These are phyloP conservation scores for Tachypleus tridentatus DNA, from an alignment of 1,140 invertebrate genomes.

Conservation along the genomic window DNA sequence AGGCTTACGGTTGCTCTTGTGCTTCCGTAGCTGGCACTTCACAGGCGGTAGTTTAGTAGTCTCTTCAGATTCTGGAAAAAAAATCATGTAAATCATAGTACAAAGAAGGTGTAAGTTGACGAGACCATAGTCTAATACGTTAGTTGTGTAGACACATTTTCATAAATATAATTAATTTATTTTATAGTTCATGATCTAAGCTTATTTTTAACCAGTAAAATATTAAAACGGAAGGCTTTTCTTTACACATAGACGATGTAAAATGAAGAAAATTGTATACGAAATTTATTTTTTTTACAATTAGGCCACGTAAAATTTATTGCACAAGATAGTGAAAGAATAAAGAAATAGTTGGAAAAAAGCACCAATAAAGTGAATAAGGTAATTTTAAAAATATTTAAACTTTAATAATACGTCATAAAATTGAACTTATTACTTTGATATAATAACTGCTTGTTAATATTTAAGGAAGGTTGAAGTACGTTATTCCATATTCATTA, in stretches of 20 bases:
- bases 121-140: background rate
- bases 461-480: too few relatives aligned
- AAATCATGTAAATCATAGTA: conserved; percentile 1
- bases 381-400: too few relatives aligned
- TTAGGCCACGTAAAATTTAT: too few relatives aligned
- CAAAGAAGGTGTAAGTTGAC: background rate
- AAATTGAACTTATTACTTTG: too few relatives aligned
- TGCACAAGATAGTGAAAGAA: too few relatives aligned
- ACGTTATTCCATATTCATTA: too few relatives aligned
- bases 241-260: background rate
- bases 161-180: background rate
- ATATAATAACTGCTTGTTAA: too few relatives aligned
- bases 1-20: conserved; percentile 94
- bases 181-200: background rate
- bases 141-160: background rate
- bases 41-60: conserved; percentile 35
- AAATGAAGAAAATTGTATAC: too few relatives aligned
- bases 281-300: too few relatives aligned
- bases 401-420: too few relatives aligned
- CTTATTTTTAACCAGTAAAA: background rate
- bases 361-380: too few relatives aligned
- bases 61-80: conserved; percentile 15
- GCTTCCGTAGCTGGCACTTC: conserved; percentile 86
- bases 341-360: too few relatives aligned
- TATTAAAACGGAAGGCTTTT: background rate